A percentile compares a stretch with the other conserved stretches of the same genome.
Evolutionary conservation across 2,113 vertebrate species (phyloP).

Genomic region (Pedetes capensis): DNA sequence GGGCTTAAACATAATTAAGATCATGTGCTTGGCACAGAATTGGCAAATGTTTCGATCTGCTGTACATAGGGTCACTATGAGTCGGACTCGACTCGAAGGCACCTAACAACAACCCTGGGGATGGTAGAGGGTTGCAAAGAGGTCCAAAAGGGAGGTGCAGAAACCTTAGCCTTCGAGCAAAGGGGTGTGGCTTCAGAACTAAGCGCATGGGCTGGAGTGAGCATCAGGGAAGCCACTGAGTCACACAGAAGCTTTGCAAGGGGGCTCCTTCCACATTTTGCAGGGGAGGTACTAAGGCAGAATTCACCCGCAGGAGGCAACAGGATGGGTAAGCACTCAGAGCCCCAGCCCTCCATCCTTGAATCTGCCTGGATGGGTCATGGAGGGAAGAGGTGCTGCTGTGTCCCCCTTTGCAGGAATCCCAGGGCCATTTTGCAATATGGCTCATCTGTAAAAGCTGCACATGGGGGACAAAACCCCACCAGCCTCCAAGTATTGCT

Average conservation of each 20-base stretch:
- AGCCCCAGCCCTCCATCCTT: background rate
- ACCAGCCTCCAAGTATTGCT: background rate
- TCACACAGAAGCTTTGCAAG: background rate
- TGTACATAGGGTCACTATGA: too few relatives aligned
- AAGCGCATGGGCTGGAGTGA: background rate
- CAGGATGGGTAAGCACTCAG: background rate
- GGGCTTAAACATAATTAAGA: too few relatives aligned
- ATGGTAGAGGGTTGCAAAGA: background rate
- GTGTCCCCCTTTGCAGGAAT: background rate
- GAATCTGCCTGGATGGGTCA: background rate
- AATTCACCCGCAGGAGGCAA: accelerated
- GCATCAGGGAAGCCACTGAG: accelerated
- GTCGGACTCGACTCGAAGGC: too few relatives aligned
- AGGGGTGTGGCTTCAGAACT: background rate
- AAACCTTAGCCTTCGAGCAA: background rate
- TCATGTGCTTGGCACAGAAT: too few relatives aligned
- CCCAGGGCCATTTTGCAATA: background rate
- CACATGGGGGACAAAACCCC: background rate
- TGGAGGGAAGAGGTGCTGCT: background rate
- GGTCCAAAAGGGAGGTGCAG: background rate
- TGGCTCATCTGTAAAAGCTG: background rate
- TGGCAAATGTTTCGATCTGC: too few relatives aligned
- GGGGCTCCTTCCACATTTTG: background rate
- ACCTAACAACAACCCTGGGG: too few relatives aligned
- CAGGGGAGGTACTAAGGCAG: background rate